Evolutionary conservation across 2,888 invertebrate genomes (phyloP).

Genomic region (Epicampocera succincta): DNA sequence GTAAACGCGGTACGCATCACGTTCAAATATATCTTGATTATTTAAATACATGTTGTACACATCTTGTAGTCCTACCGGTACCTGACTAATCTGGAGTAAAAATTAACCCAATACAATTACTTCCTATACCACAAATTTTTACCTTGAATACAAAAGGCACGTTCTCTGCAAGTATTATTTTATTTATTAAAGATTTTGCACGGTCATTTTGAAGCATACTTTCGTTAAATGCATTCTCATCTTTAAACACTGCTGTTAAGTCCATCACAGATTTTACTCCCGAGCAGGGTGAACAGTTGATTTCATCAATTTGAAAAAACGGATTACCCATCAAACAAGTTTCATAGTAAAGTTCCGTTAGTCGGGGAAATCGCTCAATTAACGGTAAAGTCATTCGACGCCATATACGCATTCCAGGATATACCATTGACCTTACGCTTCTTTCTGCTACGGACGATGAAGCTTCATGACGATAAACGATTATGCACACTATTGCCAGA

Average conservation of each 20-base stretch:
- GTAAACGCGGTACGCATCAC: constrained; percentile 84
- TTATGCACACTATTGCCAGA: constrained; percentile 78
- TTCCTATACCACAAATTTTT: constrained; percentile 38
- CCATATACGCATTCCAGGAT: constrained; percentile 89
- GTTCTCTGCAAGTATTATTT: constrained; percentile 72
- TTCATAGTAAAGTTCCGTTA: constrained; percentile 90
- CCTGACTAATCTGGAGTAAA: constrained; percentile 84
- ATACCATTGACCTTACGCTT: constrained; percentile 90
- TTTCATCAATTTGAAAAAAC: constrained; percentile 89
- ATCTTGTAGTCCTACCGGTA: constrained; percentile 83
- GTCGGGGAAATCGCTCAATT: constrained; percentile 88
- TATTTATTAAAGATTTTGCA: constrained; percentile 15
- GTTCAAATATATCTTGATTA: constrained; percentile 85
- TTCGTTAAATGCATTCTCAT: constrained; percentile 22
- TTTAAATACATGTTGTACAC: constrained; percentile 84
- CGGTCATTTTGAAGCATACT: background rate
- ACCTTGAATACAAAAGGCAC: constrained; percentile 84
- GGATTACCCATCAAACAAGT: constrained; percentile 92
- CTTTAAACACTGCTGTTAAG: constrained; percentile 77
- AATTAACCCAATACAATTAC: background rate
- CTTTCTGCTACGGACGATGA: constrained; percentile 84
- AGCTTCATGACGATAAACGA: constrained; percentile 75
- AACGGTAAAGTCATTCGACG: constrained; percentile 89
- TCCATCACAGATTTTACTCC: constrained; percentile 86
- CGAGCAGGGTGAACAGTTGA: constrained; percentile 93